These are phyloP conservation scores for Ameiurus melas DNA, from an alignment of 2,113 vertebrate genomes.

Conservation along the genomic window DNA sequence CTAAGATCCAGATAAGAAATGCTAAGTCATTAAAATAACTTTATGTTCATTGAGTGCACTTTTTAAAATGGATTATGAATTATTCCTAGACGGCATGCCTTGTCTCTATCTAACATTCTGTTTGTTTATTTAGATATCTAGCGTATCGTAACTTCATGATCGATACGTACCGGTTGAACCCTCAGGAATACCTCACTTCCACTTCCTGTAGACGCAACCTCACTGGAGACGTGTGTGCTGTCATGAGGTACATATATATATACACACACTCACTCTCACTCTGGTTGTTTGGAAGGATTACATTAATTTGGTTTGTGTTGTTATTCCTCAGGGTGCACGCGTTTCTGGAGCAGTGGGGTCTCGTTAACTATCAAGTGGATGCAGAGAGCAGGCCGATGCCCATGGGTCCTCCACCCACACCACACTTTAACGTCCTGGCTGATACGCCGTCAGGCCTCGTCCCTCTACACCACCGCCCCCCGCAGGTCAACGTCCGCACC, in stretches of 20 bases:
- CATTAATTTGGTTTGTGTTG: background rate
- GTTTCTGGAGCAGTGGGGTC: conserved; percentile 97
- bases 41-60: background rate
- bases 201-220: conserved; percentile 95
- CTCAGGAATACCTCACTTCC: conserved; percentile 96
- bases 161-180: conserved; percentile 95
- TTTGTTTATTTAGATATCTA: conserved; percentile 80
- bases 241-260: conserved; percentile 76
- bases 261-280: background rate
- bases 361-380: conserved; percentile 98
- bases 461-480: conserved; percentile 82
- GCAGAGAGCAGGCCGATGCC: conserved; percentile 91
- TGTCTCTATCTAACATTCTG: background rate
- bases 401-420: conserved; percentile 95
- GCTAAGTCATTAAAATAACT: background rate
- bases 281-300: background rate
- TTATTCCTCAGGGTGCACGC: conserved; percentile 82
- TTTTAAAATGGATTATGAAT: too few relatives aligned
- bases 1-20: background rate
- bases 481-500: conserved; percentile 62
- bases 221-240: conserved; percentile 93
- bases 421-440: conserved; percentile 93
- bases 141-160: conserved; percentile 99
- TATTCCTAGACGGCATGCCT: too few relatives aligned
- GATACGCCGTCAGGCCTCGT: conserved; percentile 94